A percentile compares a stretch with the other conserved stretches of the same genome.
Evolutionary conservation across 2,797 vertebrate genomes (phyloP).

Genomic region (Lagocephalus sceleratus): DNA sequence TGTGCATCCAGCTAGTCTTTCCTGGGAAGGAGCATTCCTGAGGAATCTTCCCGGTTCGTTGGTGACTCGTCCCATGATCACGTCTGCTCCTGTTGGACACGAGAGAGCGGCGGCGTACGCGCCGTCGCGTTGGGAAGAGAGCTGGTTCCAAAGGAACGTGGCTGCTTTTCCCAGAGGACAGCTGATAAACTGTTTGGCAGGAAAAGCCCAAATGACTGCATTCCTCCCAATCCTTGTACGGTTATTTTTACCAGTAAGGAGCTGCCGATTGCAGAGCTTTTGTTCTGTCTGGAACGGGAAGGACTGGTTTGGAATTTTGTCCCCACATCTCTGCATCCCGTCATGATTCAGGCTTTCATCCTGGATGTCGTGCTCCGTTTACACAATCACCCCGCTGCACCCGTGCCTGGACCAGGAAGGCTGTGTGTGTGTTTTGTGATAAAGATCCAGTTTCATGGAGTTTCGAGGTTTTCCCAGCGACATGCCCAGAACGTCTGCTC

Average conservation of each 20-base stretch:
- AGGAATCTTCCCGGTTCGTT: not conserved
- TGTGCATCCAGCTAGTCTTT: conserved; percentile 40
- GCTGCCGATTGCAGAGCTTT: conserved; percentile 48
- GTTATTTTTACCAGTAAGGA: conserved; percentile 64
- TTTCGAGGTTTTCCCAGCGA: too few species aligned
- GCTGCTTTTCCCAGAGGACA: conserved; percentile 50
- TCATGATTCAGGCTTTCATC: conserved; percentile 33
- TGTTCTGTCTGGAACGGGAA: conserved; percentile 53
- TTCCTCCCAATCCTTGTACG: conserved; percentile 64
- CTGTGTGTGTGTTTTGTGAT: too few species aligned
- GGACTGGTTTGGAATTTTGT: conserved; percentile 47
- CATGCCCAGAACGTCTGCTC: too few species aligned
- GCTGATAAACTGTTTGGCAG: conserved; percentile 70
- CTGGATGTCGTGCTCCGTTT: conserved; percentile 22
- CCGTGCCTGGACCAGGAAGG: too few species aligned
- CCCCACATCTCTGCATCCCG: conserved; percentile 7
- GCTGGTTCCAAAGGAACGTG: not conserved
- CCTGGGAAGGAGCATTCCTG: not conserved
- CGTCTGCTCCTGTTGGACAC: not conserved
- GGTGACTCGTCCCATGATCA: not conserved
- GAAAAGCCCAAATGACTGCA: conserved; percentile 70
- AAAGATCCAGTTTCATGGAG: too few species aligned
- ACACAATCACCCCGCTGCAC: conserved; percentile 10
- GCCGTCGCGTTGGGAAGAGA: conserved; percentile 10
- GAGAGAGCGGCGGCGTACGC: conserved; percentile 2